These are phyloP conservation scores for Diarsia brunnea DNA, from an alignment of 2,888 invertebrate genomes.

Conservation along the genomic window DNA sequence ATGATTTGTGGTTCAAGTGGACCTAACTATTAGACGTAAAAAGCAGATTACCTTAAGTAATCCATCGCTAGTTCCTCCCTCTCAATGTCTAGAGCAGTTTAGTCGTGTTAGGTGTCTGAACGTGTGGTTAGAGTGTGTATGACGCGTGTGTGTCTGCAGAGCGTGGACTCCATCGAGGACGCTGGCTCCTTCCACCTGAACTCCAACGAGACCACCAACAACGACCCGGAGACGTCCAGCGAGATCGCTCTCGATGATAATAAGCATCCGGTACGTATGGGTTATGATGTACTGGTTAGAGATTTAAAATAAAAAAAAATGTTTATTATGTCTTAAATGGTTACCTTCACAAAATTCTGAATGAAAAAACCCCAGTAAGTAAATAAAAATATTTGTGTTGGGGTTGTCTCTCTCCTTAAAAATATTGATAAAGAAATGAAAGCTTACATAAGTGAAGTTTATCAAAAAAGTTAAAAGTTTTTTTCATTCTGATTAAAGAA, in stretches of 20 bases:
- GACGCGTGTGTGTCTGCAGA: conserved; percentile 88
- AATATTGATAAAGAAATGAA: not conserved
- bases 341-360: too few species aligned
- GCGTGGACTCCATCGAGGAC: conserved; percentile 96
- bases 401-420: too few species aligned
- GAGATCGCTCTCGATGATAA: conserved; percentile 94
- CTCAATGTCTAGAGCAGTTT: conserved; percentile 35
- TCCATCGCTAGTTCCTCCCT: conserved; percentile 23
- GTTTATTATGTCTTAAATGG: too few species aligned
- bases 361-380: too few species aligned
- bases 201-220: conserved; percentile 93
- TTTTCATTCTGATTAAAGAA: too few species aligned
- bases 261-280: conserved; percentile 90
- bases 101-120: conserved; percentile 21
- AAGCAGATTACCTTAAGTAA: conserved; percentile 3
- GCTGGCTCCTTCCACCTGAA: conserved; percentile 93
- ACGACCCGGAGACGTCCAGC: conserved; percentile 93
- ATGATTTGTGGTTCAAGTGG: not conserved
- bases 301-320: not conserved
- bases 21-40: not conserved
- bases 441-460: not conserved
- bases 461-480: not conserved
- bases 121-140: conserved; percentile 35
- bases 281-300: not conserved
- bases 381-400: too few species aligned